These are phyloP conservation scores for Caenorhabditis parvicauda DNA, from an alignment of 2,888 invertebrate species.

Conservation along the genomic window DNA sequence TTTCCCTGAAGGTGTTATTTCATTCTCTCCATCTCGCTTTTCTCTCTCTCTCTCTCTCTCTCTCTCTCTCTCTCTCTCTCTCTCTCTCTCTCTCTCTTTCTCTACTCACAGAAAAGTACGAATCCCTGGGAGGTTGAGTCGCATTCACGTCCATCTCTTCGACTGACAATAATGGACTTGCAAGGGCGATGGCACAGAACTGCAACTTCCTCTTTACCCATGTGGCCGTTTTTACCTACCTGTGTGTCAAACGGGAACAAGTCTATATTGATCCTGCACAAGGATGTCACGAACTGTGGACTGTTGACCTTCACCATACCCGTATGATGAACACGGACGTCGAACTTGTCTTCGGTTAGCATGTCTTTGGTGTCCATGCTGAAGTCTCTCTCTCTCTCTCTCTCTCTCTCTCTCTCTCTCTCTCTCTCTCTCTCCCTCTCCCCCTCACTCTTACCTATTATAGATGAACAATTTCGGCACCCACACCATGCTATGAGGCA, in stretches of 20 bases:
- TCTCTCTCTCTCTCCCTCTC: neutral
- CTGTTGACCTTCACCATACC: conserved; percentile 57
- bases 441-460: conserved; percentile 36
- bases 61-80: neutral
- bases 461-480: conserved; percentile 59
- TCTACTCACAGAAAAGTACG: conserved; percentile 50
- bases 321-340: conserved; percentile 49
- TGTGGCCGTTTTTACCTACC: conserved; percentile 1
- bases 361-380: conserved; percentile 61
- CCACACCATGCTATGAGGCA: conserved; percentile 55
- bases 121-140: conserved; percentile 49
- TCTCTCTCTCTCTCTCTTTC: neutral
- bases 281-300: conserved; percentile 49
- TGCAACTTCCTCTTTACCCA: conserved; percentile 12
- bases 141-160: conserved; percentile 59
- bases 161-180: conserved; percentile 54
- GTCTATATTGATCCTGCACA: conserved; percentile 55
- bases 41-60: neutral
- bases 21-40: neutral
- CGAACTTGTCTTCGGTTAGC: conserved; percentile 54
- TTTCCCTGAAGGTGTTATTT: conserved; percentile 50
- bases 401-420: too few relatives aligned
- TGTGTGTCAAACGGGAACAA: conserved; percentile 59
- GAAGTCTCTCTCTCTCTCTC: too few relatives aligned
- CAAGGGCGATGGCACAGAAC: conserved; percentile 59